Conservation (phyloP, 92 coral and sea anemone genomes). For the Pocillopora grandis region DNA sequence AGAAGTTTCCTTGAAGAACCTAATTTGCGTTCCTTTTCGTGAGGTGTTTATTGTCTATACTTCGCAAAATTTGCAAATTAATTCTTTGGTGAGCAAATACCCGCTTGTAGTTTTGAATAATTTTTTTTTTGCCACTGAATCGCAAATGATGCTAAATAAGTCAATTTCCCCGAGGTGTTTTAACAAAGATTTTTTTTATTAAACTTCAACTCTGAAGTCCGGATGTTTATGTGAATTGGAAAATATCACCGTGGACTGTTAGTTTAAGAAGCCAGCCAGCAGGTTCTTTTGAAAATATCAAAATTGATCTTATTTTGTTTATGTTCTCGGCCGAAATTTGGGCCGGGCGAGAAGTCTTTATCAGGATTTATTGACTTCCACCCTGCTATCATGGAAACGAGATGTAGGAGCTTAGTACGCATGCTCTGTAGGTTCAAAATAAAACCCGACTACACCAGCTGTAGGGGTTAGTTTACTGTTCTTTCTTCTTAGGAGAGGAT, state of each 20-base stretch:
- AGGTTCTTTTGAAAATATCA: constrained; percentile 77
- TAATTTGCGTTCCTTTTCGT: background rate
- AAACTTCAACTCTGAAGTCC: constrained; percentile 65
- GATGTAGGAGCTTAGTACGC: constrained; percentile 44
- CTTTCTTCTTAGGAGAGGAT: constrained; percentile 25
- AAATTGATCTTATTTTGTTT: constrained; percentile 71
- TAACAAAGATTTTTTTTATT: constrained; percentile 58
- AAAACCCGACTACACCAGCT: constrained; percentile 64
- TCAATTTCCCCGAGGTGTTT: constrained; percentile 56
- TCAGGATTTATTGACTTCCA: constrained; percentile 29
- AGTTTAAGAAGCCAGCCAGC: constrained; percentile 73
- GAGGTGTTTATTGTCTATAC: constrained; percentile 30
- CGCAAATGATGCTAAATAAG: constrained; percentile 74
- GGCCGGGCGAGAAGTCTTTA: constrained; percentile 38
- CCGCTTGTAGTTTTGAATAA: constrained; percentile 68
- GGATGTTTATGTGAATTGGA: constrained; percentile 78
- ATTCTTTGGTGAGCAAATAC: constrained; percentile 71
- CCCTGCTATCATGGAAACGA: constrained; percentile 52
- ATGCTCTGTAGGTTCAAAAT: constrained; percentile 69
- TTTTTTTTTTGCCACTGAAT: constrained; percentile 60
- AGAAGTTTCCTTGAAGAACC: background rate
- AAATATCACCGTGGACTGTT: constrained; percentile 74
- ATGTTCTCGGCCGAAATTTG: constrained; percentile 53
- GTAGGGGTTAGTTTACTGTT: constrained; percentile 52
- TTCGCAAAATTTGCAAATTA: constrained; percentile 57